phyloP scores from a whole-genome alignment of 2,113 vertebrate species.

The Paradisaea rubra region DNA sequence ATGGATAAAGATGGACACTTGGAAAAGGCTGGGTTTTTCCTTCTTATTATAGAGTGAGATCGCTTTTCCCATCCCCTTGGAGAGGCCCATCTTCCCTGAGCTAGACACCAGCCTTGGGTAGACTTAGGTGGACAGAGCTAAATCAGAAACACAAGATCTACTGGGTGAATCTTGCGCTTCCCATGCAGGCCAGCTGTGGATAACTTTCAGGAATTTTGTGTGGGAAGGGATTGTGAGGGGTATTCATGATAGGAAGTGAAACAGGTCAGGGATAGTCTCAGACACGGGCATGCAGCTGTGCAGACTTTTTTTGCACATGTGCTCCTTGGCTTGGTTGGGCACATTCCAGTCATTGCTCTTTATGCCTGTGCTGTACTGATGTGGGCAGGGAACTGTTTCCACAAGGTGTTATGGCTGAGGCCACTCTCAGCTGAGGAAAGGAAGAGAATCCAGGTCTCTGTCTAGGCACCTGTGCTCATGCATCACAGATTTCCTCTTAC shows the following conservation, averaged over 20 bases:
- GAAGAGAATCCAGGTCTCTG: background rate
- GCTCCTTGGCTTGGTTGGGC: background rate
- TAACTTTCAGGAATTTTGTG: background rate
- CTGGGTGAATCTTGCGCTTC: background rate
- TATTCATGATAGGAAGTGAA: background rate
- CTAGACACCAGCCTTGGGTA: background rate
- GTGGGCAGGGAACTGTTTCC: background rate
- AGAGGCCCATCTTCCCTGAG: background rate
- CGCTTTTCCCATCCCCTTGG: background rate
- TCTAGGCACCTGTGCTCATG: background rate
- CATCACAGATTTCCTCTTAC: background rate
- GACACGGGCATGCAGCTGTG: background rate
- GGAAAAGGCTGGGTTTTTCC: background rate
- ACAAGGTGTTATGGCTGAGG: accelerated
- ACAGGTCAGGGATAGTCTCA: background rate
- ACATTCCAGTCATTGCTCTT: background rate
- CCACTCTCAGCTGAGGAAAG: background rate
- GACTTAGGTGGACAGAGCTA: background rate
- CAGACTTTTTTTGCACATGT: accelerated
- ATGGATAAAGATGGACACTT: background rate
- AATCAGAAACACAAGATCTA: background rate
- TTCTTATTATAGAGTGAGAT: background rate
- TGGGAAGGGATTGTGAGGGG: background rate
- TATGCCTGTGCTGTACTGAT: accelerated
- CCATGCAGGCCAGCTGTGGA: background rate